Conservation (phyloP, 2,888 invertebrate genomes). For the Aromia moschata region DNA sequence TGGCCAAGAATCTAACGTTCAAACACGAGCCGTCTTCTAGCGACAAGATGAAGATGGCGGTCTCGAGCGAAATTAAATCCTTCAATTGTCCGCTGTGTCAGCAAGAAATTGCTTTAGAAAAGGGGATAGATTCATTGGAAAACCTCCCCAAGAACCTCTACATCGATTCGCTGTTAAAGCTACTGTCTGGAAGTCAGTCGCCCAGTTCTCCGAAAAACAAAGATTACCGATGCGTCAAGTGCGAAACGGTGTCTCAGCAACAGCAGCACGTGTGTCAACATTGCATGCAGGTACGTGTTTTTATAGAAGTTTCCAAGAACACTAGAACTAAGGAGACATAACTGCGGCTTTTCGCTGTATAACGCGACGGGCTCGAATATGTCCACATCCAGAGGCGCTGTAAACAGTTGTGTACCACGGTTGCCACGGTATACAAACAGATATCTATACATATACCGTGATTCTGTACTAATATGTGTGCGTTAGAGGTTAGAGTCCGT, state of each 20-base stretch:
- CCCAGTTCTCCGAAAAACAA: conserved; percentile 30
- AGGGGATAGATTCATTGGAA: conserved; percentile 65
- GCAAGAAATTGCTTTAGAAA: conserved; percentile 61
- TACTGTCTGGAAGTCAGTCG: conserved; percentile 60
- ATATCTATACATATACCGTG: too few species aligned
- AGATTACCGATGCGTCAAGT: conserved; percentile 57
- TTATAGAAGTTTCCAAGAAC: too few species aligned
- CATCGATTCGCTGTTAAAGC: conserved; percentile 69
- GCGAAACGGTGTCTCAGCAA: conserved; percentile 54
- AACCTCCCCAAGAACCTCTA: conserved; percentile 75
- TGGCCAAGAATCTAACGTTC: conserved; percentile 40
- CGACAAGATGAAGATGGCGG: conserved; percentile 22
- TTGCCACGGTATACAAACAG: too few species aligned
- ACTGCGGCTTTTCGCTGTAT: too few species aligned
- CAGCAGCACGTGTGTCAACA: conserved; percentile 65
- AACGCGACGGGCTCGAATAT: too few species aligned
- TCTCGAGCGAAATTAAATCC: conserved; percentile 32
- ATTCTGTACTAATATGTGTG: too few species aligned
- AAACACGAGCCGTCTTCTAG: conserved; percentile 19
- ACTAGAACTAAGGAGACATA: too few species aligned
- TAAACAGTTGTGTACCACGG: too few species aligned
- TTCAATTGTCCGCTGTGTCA: conserved; percentile 70
- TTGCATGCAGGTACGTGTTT: conserved; percentile 73
- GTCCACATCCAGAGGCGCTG: too few species aligned
- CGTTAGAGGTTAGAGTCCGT: too few species aligned